These are phyloP conservation scores for Bombus huntii DNA, from an alignment of 1,140 invertebrate species.

Conservation along the genomic window DNA sequence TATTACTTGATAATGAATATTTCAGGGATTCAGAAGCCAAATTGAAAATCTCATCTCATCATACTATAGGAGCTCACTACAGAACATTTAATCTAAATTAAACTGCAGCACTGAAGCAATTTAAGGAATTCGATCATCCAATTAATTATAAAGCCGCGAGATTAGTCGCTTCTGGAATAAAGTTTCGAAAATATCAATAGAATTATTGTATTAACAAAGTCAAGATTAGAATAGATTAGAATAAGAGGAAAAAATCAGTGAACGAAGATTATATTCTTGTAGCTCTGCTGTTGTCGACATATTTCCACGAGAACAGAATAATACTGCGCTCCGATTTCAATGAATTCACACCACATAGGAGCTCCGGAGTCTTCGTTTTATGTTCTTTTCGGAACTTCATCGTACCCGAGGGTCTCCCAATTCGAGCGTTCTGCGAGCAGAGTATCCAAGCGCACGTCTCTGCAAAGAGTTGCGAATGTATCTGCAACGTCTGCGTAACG, in stretches of 20 bases:
- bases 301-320: constrained; percentile 25
- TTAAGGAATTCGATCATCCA: not conserved
- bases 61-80: too few relatives aligned
- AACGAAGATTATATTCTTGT: constrained; percentile 17
- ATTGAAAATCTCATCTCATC: too few relatives aligned
- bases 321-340: constrained; percentile 17
- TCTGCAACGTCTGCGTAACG: not conserved
- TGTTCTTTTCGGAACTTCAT: constrained; percentile 20
- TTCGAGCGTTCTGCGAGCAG: not conserved
- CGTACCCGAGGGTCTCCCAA: constrained; percentile 7
- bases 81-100: too few relatives aligned
- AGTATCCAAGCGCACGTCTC: not conserved
- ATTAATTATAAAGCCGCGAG: too few relatives aligned
- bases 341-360: constrained; percentile 16
- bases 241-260: not conserved
- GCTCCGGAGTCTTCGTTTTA: not conserved
- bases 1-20: too few relatives aligned
- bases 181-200: not conserved
- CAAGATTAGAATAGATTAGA: not conserved
- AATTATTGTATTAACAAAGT: not conserved
- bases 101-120: too few relatives aligned
- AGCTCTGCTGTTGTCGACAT: not conserved
- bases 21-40: too few relatives aligned
- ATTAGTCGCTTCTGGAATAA: too few relatives aligned
- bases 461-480: not conserved